phyloP scores from a whole-genome alignment of 2,797 vertebrate species.

The Oreonectes daqikongensis region DNA sequence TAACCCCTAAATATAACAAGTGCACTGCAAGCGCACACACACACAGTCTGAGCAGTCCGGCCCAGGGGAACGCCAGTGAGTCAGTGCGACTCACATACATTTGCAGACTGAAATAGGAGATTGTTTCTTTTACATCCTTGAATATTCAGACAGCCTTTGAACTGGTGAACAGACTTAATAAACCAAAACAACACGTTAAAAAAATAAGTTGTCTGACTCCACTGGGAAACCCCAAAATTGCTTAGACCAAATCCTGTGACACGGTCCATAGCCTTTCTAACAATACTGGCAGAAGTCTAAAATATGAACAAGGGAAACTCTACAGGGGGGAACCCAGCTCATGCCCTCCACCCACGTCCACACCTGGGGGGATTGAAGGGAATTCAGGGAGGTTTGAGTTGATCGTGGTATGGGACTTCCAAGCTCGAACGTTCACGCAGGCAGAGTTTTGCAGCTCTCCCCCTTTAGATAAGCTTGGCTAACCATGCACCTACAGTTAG shows the following conservation, averaged over 20 bases:
- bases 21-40: not conserved
- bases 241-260: slow-evolving; percentile 1
- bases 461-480: slow-evolving; percentile 39
- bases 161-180: slow-evolving; percentile 44
- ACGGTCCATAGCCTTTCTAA: not conserved
- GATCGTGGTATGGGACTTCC: slow-evolving; percentile 44
- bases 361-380: slow-evolving; percentile 15
- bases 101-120: slow-evolving; percentile 27
- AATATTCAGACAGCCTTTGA: slow-evolving; percentile 52
- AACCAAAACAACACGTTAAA: slow-evolving; percentile 34
- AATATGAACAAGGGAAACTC: slow-evolving; percentile 51
- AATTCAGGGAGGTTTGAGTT: slow-evolving; percentile 24
- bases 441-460: slow-evolving; percentile 22
- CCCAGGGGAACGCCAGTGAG: slow-evolving; percentile 57
- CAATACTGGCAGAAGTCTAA: not conserved
- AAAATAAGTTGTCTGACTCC: not conserved
- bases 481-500: slow-evolving; percentile 30
- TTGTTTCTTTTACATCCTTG: slow-evolving; percentile 40
- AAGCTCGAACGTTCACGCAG: slow-evolving; percentile 22
- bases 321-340: slow-evolving; percentile 33
- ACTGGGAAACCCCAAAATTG: slow-evolving; percentile 9
- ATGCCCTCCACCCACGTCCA: slow-evolving; percentile 42
- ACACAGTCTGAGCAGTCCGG: slow-evolving; percentile 17
- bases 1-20: slow-evolving; percentile 16
- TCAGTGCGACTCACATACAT: slow-evolving; percentile 51